Evolutionary conservation across 2,113 vertebrate species (phyloP), one percentile per base, ranked within the genome.

Genomic region (Crocuta crocuta): DNA sequence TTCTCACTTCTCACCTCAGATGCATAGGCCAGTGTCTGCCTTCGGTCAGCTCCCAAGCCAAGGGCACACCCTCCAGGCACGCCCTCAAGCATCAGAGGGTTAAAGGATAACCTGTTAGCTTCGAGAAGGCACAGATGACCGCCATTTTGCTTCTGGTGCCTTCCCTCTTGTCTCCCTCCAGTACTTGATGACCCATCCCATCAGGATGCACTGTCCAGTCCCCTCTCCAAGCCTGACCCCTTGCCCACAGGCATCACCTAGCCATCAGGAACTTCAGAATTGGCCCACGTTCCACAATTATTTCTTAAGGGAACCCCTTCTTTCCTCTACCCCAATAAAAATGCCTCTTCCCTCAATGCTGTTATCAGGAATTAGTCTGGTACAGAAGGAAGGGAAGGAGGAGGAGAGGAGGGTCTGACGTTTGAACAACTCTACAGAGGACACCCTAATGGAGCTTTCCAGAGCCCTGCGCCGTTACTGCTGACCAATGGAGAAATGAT

Each of bases 241-340:
- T n/a, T 26, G 39, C 17, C 26, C 12, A 7, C 21, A 53, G 28
- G 21, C 1, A 28, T 39, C 70, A 4, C 35, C 24, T 23, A 50
- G 50, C 10, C 43, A 33, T 17, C 24, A 23, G 70, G 13, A 10
- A 33, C 55, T 68, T 58, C 65, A 50, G 83, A 66, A 74, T 21
- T 6, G 7, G 39, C 16, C 50, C 43, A 9, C 0, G 0, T 23
- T 45, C 17, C 31, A 15, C 58, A 10, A 48, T 66, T 33, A 35
- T 63, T 61, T 95, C 82, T 61, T 11, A 0, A 95, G 50, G 10
- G n/a, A 28, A 7, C 80, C 2, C 21, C 2, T 73, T 53, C 81
- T 88, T 95, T 33, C 73, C 10, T 73, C 65, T 26, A 21, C 16
- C 28, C 16, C 23, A n/a, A 11, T 6, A 55, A 63, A 91, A 66